Percentiles rank a stretch among this genome's conserved stretches.
These are phyloP conservation scores for Achatina immaculata DNA, from an alignment of 1,140 invertebrate species.

Conservation along the genomic window DNA sequence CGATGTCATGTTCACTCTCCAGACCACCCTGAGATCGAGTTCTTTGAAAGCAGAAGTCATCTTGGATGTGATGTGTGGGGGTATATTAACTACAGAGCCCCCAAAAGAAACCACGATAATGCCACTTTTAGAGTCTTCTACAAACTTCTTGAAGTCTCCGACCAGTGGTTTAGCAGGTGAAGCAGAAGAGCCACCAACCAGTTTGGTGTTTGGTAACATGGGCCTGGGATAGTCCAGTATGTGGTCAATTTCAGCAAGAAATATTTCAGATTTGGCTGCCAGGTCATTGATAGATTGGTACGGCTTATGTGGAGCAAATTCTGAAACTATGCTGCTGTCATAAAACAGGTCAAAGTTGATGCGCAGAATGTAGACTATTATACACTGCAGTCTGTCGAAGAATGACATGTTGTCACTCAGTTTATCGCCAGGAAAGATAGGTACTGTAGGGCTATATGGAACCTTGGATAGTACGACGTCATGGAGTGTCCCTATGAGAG, in stretches of 20 bases:
- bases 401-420: slow-evolving; percentile 34
- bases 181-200: slow-evolving; percentile 48
- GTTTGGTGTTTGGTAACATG: slow-evolving; percentile 45
- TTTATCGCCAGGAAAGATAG: background rate
- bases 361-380: background rate
- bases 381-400: background rate
- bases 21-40: slow-evolving; percentile 27
- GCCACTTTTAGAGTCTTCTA: slow-evolving; percentile 31
- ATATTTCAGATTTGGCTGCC: slow-evolving; percentile 29
- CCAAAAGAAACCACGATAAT: slow-evolving; percentile 48
- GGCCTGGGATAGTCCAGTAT: slow-evolving; percentile 48
- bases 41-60: slow-evolving; percentile 36
- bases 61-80: slow-evolving; percentile 32
- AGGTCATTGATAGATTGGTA: slow-evolving; percentile 14
- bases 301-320: slow-evolving; percentile 34
- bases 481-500: slow-evolving; percentile 28
- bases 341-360: background rate
- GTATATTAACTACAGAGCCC: slow-evolving; percentile 27
- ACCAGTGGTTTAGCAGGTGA: slow-evolving; percentile 38
- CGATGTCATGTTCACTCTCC: slow-evolving; percentile 24
- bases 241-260: slow-evolving; percentile 46
- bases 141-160: slow-evolving; percentile 33
- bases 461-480: background rate
- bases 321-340: background rate
- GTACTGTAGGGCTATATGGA: slow-evolving; percentile 19